Evolutionary conservation across 2,888 invertebrate genomes (phyloP).

Genomic region (Campoplex nolae): DNA sequence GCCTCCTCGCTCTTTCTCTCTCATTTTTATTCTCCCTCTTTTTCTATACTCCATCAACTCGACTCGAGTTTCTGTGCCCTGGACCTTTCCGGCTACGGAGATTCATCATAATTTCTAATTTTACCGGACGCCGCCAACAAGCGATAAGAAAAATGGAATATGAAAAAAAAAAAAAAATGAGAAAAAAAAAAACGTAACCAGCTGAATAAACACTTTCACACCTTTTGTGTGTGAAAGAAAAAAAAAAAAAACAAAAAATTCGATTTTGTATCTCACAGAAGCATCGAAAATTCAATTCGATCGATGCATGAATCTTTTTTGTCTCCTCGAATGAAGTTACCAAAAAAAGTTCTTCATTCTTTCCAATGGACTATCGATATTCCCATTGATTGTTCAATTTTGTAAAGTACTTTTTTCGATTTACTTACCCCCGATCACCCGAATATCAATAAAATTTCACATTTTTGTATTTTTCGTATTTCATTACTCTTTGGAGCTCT

Average conservation of each 20-base stretch:
- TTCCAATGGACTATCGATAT: too few species aligned
- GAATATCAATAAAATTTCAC: too few species aligned
- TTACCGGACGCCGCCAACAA: not conserved
- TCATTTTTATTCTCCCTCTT: not conserved
- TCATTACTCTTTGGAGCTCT: too few species aligned
- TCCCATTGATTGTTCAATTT: too few species aligned
- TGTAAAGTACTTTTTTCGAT: too few species aligned
- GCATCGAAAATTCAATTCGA: not conserved
- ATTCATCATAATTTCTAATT: slow-evolving; percentile 47
- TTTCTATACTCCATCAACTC: slow-evolving; percentile 37
- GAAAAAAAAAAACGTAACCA: slow-evolving; percentile 19
- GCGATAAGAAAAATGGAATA: slow-evolving; percentile 26
- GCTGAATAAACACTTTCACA: not conserved
- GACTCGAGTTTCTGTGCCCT: slow-evolving; percentile 33
- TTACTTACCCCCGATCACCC: too few species aligned
- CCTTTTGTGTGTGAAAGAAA: not conserved
- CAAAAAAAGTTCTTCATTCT: too few species aligned
- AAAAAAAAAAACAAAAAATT: not conserved
- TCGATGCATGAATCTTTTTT: not conserved
- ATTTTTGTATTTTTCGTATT: too few species aligned
- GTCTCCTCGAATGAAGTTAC: not conserved
- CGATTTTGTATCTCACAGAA: too few species aligned
- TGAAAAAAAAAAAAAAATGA: slow-evolving; percentile 24
- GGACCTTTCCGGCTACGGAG: slow-evolving; percentile 5
- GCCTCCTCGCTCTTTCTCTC: not conserved